Base-by-base conservation (phyloP, 1,140 invertebrate genomes). In the Nasonia giraulti region DNA sequence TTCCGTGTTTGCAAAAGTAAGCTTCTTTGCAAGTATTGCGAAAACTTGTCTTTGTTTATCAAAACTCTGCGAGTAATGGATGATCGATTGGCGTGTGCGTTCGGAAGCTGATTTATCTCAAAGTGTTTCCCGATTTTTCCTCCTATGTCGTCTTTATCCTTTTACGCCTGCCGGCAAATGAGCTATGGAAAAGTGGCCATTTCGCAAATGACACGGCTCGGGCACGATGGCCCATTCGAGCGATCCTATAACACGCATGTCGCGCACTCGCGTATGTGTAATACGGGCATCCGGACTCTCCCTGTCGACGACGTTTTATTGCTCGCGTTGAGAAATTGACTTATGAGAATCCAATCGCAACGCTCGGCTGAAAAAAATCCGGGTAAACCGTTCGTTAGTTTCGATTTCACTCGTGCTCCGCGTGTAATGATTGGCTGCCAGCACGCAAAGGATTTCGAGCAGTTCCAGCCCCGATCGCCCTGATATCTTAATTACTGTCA, bases 331-430 rank as follows among this genome's bases (percentile, higher is more conserved):
- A 23, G 47, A 75, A 82, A 75, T 50, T 62, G 31, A 82, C 47
- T 82, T 31, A 75, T 75, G 31, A 75, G 44, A 82, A 82, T 82
- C 50, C 80, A 75, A 82, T 75, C n/a, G n/a, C n/a, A n/a, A n/a
- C n/a, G n/a, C n/a, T n/a, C 27, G 33, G 23, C 33, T 79, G 55
- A 37, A 66, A 79, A 37, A 66, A 79, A 37, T 66, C 11, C 27
- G n/a, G 23, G 23, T 17, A 17, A 55, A 55, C 37, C 11, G 37
- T 79, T 79, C 37, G 33, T 27, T 23, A 20, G 14, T 7, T 78
- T 78, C n/a, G 20, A 50, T 66, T 79, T 20, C 14, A 55, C 50
- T 20, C 50, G 12, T 55, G 4, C 17, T 44, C 1, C 40, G 8
- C 10, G 10, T 44, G 40, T 44, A 44, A 44, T 44, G 40, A 44